Conservation (phyloP, 2,113 vertebrate genomes). For the Lutjanus erythropterus region DNA sequence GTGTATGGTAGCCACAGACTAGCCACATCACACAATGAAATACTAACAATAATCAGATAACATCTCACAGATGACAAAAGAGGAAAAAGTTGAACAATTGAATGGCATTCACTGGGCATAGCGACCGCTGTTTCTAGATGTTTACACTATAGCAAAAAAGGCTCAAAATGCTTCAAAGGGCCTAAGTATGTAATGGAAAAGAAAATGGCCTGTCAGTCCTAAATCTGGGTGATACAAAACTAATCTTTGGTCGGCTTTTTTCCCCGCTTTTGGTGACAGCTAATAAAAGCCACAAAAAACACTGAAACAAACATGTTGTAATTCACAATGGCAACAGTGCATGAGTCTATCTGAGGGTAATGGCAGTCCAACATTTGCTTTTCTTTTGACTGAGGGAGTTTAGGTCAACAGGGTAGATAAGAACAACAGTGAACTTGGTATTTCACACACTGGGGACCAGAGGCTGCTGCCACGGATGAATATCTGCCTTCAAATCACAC, state of each 20-base stretch:
- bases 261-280: slow-evolving; percentile 23
- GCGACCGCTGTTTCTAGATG: slow-evolving; percentile 44
- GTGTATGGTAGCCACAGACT: slow-evolving; percentile 48
- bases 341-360: slow-evolving; percentile 23
- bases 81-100: slow-evolving; percentile 47
- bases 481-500: slow-evolving; percentile 18
- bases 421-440: slow-evolving; percentile 18
- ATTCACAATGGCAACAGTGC: slow-evolving; percentile 43
- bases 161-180: slow-evolving; percentile 54
- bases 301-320: slow-evolving; percentile 43
- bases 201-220: slow-evolving; percentile 41
- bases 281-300: slow-evolving; percentile 53
- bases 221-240: slow-evolving; percentile 59
- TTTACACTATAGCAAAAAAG: slow-evolving; percentile 52
- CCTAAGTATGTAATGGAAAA: slow-evolving; percentile 70
- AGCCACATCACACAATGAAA: slow-evolving; percentile 61
- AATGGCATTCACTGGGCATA: slow-evolving; percentile 37
- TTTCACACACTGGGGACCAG: slow-evolving; percentile 23
- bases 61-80: slow-evolving; percentile 67
- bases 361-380: slow-evolving; percentile 33
- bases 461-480: slow-evolving; percentile 2
- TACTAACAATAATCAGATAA: slow-evolving; percentile 68
- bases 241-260: slow-evolving; percentile 18
- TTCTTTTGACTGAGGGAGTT: slow-evolving; percentile 25
- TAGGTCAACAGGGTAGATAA: slow-evolving; percentile 28